phyloP scores from a whole-genome alignment of 2,888 invertebrate species.

The Zhuqinia jingwanae region DNA sequence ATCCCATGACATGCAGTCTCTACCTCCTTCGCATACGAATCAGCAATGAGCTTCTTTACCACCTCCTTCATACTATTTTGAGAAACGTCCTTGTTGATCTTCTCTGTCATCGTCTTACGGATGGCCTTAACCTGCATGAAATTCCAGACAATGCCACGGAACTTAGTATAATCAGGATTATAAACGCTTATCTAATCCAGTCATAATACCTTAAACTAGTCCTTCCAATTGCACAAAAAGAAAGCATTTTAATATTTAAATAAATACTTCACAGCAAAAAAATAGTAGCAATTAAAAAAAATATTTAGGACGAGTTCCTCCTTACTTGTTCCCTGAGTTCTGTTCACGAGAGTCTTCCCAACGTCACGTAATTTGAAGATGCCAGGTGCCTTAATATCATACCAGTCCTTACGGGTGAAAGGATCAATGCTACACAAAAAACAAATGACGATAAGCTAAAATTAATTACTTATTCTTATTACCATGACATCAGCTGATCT shows the following conservation, averaged over 20 bases:
- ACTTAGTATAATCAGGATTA: no score
- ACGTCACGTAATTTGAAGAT: slow-evolving; percentile 98
- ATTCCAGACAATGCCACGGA: slow-evolving; percentile 68
- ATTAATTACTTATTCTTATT: no score
- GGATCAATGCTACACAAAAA: slow-evolving; percentile 91
- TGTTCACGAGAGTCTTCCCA: slow-evolving; percentile 99
- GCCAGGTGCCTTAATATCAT: slow-evolving; percentile 99
- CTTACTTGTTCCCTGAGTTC: slow-evolving; percentile 93
- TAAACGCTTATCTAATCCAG: no score
- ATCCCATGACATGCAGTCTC: slow-evolving; percentile 98
- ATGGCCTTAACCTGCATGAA: slow-evolving; percentile 88
- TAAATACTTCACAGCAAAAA: slow-evolving; percentile 74
- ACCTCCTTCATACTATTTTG: slow-evolving; percentile 96
- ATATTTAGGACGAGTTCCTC: no score
- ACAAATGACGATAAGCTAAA: no score
- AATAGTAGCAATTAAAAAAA: no score
- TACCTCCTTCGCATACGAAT: slow-evolving; percentile 99
- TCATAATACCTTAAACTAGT: no score
- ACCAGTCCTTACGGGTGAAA: slow-evolving; percentile 99
- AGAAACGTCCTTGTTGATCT: slow-evolving; percentile 94
- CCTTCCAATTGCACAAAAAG: no score
- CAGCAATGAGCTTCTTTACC: slow-evolving; percentile 97
- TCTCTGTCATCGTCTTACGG: slow-evolving; percentile 98
- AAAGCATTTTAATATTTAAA: no score
- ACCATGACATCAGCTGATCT: no score